phyloP scores from a whole-genome alignment of 2,113 vertebrate genomes.

The Lontra canadensis region DNA sequence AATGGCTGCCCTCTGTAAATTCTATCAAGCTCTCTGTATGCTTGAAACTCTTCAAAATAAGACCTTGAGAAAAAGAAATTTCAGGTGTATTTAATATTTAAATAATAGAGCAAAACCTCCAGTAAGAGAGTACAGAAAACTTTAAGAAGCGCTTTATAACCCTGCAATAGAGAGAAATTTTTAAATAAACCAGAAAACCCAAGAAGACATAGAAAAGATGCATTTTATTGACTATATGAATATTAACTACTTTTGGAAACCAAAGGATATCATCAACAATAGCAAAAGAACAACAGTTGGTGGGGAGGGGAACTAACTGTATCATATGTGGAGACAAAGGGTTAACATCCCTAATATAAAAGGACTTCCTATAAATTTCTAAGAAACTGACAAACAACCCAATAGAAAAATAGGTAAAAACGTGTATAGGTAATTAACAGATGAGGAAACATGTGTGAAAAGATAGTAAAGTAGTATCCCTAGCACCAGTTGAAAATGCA shows the following conservation, averaged over 20 bases:
- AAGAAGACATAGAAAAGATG: not conserved
- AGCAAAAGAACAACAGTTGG: not conserved
- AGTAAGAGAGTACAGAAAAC: not conserved
- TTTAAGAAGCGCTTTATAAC: not conserved
- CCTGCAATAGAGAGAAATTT: not conserved
- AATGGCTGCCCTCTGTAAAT: not conserved
- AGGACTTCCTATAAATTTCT: not conserved
- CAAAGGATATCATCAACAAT: not conserved
- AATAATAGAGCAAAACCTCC: not conserved
- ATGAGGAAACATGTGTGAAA: not conserved
- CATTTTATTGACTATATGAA: not conserved
- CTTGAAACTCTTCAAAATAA: not conserved
- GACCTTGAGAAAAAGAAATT: not conserved
- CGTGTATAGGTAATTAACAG: not conserved
- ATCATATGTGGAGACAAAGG: not conserved
- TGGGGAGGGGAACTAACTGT: not conserved
- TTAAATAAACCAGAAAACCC: not conserved
- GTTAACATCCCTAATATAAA: not conserved
- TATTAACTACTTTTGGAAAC: not conserved
- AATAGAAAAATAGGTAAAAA: not conserved
- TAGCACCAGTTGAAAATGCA: constrained; percentile 27
- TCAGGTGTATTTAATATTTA: not conserved
- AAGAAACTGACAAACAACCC: not conserved
- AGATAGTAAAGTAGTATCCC: not conserved
- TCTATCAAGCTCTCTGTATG: not conserved